Evolutionary conservation across 1,140 invertebrate genomes (phyloP), one percentile per base, ranked within the genome.

Genomic region (Aphaenogaster floridana): DNA sequence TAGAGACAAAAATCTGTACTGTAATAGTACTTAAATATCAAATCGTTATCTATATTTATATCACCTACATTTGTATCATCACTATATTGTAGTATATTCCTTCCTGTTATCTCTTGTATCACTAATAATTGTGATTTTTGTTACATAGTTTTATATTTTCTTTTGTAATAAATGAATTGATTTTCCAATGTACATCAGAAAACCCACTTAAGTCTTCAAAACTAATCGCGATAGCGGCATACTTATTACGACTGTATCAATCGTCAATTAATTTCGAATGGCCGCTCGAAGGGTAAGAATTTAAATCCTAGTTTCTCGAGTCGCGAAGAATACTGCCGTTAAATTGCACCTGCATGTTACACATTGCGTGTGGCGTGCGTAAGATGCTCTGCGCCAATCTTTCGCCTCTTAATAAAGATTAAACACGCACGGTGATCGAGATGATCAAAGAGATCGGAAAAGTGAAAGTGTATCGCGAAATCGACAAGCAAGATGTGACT

Each of bases 81-180:
- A 28, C 28, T 74, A 39, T 83, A 64, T 88, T 79, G 63, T 78
- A 87, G 11, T 11, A 39, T 42, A 71, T 79, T 63, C 17, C 74
- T 69, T 83, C 66, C 42, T 59, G 34, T 83, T 81, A 52, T n/a
- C 42, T 34, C 21, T 36, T 90, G 84, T 72, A 78, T 83, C 83
- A 86, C 63, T 86, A 86, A 79, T 15, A 59, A 79, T 88, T 86
- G 89, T 88, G 91, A 93, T 93, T 72, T 71, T 90, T 92, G 78
- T 92, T 92, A 76, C 74, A 78, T 94, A 93, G 83, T 92, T 91
- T 86, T 93, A 72, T 90, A 88, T 86, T 84, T 71, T 69, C 54
- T 92, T 93, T 94, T 92, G 11, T 92, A 94, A 94, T 94, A 95
- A 95, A 94, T 21, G 13, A 57, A 17, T 89, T 86, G 52, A 71